These are phyloP conservation scores for Laupala kohalensis DNA, from an alignment of 1,140 invertebrate species.

Conservation along the genomic window DNA sequence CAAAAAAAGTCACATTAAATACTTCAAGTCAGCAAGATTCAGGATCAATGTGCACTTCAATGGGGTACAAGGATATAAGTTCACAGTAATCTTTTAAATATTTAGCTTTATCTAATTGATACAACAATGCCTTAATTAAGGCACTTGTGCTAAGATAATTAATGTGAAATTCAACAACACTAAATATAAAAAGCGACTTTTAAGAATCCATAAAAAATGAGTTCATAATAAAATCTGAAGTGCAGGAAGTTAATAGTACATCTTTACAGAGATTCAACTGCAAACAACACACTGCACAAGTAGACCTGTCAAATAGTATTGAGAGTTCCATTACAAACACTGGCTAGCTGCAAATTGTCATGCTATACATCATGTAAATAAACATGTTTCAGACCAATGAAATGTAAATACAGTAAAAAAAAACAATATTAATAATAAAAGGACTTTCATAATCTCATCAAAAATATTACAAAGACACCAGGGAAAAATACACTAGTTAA, in stretches of 20 bases:
- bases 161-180: conserved; percentile 11
- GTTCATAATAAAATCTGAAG: no score
- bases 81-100: conserved; percentile 4
- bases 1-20: not conserved
- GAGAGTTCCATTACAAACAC: no score
- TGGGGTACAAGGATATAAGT: not conserved
- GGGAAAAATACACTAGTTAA: no score
- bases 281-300: no score
- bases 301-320: no score
- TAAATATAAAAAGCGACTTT: conserved; percentile 10
- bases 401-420: not conserved
- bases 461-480: conserved; percentile 5
- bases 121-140: conserved; percentile 16
- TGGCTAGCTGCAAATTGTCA: not conserved
- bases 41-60: conserved; percentile 10
- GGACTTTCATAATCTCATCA: not conserved
- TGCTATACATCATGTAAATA: conserved; percentile 13
- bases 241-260: not conserved
- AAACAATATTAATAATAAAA: not conserved
- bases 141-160: conserved; percentile 16
- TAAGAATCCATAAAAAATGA: not conserved
- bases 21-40: conserved; percentile 2
- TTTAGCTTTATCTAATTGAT: conserved; percentile 3
- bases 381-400: conserved; percentile 1
- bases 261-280: not conserved